A percentile compares a stretch with the other conserved stretches of the same genome.
Evolutionary conservation across 2,797 vertebrate genomes (phyloP).

Genomic region (Rhynchonycteris naso): DNA sequence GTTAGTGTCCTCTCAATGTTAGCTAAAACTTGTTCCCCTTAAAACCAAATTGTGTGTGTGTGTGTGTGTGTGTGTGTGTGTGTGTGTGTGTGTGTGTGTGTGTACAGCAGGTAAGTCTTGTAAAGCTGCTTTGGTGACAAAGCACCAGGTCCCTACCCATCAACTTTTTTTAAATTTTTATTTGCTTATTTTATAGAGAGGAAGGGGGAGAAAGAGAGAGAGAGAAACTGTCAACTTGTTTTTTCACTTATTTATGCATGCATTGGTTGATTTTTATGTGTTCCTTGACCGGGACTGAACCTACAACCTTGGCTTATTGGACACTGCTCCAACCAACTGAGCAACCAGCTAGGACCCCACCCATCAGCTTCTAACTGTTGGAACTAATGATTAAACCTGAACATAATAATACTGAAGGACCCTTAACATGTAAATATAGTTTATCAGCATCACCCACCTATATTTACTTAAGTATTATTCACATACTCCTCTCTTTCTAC

Average conservation of each 20-base stretch:
- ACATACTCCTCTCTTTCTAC: not conserved
- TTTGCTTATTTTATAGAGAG: no score
- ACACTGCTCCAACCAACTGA: no score
- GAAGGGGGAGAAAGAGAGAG: no score
- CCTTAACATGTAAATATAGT: not conserved
- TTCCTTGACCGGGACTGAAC: no score
- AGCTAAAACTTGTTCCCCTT: not conserved
- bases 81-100: not conserved
- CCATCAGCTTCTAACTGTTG: not conserved
- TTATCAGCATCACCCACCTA: not conserved
- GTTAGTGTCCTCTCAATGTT: not conserved
- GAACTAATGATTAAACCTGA: not conserved
- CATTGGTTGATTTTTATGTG: no score
- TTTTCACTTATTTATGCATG: no score
- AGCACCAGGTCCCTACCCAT: not conserved
- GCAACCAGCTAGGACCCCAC: not conserved
- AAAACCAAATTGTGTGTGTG: not conserved
- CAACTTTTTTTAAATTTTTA: not conserved
- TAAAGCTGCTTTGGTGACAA: not conserved
- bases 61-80: not conserved
- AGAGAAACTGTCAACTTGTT: no score
- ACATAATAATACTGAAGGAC: not conserved
- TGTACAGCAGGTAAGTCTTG: not conserved
- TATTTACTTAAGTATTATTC: not conserved
- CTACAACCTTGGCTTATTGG: no score